phyloP scores from a whole-genome alignment of 2,888 invertebrate genomes.

The Didymodactylos carnosus region DNA sequence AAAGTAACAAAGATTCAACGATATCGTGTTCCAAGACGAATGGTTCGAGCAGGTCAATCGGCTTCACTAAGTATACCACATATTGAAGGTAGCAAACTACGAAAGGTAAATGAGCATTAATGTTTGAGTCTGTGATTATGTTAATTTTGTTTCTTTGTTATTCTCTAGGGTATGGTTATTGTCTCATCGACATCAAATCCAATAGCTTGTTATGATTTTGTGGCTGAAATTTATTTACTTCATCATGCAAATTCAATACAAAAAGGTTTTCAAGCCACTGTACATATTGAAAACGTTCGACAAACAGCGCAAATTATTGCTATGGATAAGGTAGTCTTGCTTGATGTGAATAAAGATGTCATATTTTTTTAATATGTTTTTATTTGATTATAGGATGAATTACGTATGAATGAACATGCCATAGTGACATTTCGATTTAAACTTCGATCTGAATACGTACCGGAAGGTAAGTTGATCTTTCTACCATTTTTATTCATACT shows the following conservation, averaged over 20 bases:
- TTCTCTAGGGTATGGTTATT: conserved; percentile 32
- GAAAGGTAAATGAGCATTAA: neutral
- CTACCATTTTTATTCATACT: too few relatives aligned
- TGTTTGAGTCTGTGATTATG: neutral
- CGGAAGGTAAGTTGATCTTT: too few relatives aligned
- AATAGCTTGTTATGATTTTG: conserved; percentile 34
- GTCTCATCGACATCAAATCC: conserved; percentile 23
- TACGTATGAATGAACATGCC: neutral
- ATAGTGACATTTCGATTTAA: neutral
- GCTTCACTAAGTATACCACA: conserved; percentile 49
- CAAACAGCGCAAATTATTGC: conserved; percentile 62
- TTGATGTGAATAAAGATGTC: too few relatives aligned
- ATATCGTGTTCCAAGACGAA: conserved; percentile 67
- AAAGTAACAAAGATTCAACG: conserved; percentile 66
- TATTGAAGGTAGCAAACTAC: neutral
- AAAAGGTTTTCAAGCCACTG: conserved; percentile 49
- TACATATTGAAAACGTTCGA: conserved; percentile 79
- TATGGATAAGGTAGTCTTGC: conserved; percentile 42
- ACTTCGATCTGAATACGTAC: neutral
- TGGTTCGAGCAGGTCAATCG: conserved; percentile 70
- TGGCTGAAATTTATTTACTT: conserved; percentile 72
- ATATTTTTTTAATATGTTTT: neutral
- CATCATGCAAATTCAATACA: conserved; percentile 40
- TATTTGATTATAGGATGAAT: neutral
- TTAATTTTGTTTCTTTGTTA: neutral